A percentile compares a stretch with the other conserved stretches of the same genome.
Conservation (phyloP, 2,888 invertebrate species). For the Dryadula phaetusa region DNA sequence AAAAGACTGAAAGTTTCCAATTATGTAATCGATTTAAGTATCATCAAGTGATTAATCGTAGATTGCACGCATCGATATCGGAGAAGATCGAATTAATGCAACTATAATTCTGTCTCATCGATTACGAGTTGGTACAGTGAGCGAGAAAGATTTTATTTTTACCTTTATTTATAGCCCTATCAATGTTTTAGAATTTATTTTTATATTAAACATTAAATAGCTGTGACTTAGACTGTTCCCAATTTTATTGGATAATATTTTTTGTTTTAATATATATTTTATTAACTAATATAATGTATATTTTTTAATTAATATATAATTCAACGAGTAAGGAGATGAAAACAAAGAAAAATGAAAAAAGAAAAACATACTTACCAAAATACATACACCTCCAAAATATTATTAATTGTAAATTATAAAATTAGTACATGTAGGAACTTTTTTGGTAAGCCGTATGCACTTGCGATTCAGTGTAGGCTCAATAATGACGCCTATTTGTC, state of each 20-base stretch:
- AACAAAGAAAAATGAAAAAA: no score
- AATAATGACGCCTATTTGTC: constrained; percentile 25
- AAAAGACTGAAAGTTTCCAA: constrained; percentile 30
- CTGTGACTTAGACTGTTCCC: background rate
- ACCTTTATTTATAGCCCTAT: background rate
- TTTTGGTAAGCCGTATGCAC: constrained; percentile 11
- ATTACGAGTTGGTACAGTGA: constrained; percentile 49
- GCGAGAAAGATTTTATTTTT: constrained; percentile 13
- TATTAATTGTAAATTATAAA: background rate
- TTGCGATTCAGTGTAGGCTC: background rate
- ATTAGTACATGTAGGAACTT: background rate
- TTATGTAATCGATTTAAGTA: constrained; percentile 43
- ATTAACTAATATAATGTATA: no score
- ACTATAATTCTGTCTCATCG: constrained; percentile 63
- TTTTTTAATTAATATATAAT: no score
- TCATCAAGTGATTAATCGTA: constrained; percentile 52
- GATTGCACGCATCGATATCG: constrained; percentile 45
- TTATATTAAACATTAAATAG: no score
- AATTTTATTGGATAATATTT: no score
- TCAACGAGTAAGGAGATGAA: no score
- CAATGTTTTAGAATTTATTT: background rate
- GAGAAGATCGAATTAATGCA: constrained; percentile 58
- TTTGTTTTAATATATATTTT: no score
- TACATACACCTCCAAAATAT: background rate
- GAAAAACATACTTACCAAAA: background rate